Base-by-base conservation (phyloP, 2,888 invertebrate genomes). In the Masnerella sp. region DNA sequence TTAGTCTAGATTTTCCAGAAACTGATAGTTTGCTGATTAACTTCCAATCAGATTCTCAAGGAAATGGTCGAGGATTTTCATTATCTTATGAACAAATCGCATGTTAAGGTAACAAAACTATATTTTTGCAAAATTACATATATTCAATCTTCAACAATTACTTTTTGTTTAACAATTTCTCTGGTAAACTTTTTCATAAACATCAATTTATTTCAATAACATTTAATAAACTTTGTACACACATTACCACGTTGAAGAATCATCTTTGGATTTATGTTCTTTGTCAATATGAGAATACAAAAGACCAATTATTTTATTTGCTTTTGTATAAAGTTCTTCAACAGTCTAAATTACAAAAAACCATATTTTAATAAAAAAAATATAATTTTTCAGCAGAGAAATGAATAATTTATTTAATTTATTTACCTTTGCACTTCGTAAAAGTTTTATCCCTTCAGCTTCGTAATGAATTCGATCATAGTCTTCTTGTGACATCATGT, bases 241-340 rank as follows among this genome's bases (percentile, higher is more conserved):
- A 22, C 22, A 7, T 22, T 22, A 22, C 22, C 22, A 7, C 7
- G 5, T 32, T 32, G n/a, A 32, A 7, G 30, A 32, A 2, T 32
- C 9, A 7, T 32, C 30, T 7, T 3, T 32, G n/a, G 30, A 2
- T 11, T 43, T 22, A 5, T 11, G 12, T 11, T 22, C 22, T 43
- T 25, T 47, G 5, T 79, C 77, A 17, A 73, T 71, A 51, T 83
- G 77, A 3, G 80, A 80, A 56, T 79, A 81, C 36, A 89, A 77
- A 5, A 83, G 78, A 4, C 90, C 92, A 58, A 92, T 90, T 42
- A 93, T 92, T 84, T 91, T 90, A 83, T 93, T 92, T 2, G 93
- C 93, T 78, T 92, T 86, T 8, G 88, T 86, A 83, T 93, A 93
- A 79, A 93, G 88, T 81, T 93, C 92, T 78, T 92, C 92, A 47